These are phyloP conservation scores for Zelleria hepariella DNA, from an alignment of 2,888 invertebrate genomes.

Conservation along the genomic window DNA sequence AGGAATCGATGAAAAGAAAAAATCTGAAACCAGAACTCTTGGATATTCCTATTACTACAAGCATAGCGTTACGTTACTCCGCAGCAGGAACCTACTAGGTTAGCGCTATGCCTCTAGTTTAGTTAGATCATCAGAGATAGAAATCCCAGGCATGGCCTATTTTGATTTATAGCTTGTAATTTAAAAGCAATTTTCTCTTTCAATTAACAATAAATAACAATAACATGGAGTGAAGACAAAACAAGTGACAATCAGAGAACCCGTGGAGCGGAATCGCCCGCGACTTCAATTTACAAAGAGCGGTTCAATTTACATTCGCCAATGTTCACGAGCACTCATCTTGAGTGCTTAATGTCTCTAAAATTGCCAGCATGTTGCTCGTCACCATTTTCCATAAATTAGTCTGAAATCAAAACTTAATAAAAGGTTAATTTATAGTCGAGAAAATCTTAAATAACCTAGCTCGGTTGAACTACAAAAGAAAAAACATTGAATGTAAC, in stretches of 20 bases:
- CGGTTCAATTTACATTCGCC: constrained; percentile 38
- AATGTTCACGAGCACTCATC: constrained; percentile 38
- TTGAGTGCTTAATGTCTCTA: constrained; percentile 36
- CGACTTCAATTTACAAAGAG: constrained; percentile 34
- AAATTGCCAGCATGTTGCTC: constrained; percentile 33
- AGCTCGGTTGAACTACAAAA: too few species aligned
- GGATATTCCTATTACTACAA: too few species aligned
- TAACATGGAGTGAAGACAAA: neutral
- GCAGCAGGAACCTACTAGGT: too few species aligned
- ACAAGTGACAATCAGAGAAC: neutral
- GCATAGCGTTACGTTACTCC: too few species aligned
- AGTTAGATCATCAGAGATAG: too few species aligned
- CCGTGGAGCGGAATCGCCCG: constrained; percentile 21
- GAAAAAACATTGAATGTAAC: too few species aligned
- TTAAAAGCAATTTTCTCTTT: neutral
- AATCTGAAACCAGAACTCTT: too few species aligned
- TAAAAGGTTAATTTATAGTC: neutral
- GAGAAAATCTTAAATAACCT: too few species aligned
- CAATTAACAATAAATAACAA: neutral
- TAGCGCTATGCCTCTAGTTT: too few species aligned
- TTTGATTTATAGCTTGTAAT: too few species aligned
- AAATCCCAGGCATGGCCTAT: too few species aligned
- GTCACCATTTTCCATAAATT: constrained; percentile 9
- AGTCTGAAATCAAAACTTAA: neutral
- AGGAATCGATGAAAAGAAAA: too few species aligned